Conservation (phyloP, 64 coral and sea anemone genomes). For the Porites lutea region DNA sequence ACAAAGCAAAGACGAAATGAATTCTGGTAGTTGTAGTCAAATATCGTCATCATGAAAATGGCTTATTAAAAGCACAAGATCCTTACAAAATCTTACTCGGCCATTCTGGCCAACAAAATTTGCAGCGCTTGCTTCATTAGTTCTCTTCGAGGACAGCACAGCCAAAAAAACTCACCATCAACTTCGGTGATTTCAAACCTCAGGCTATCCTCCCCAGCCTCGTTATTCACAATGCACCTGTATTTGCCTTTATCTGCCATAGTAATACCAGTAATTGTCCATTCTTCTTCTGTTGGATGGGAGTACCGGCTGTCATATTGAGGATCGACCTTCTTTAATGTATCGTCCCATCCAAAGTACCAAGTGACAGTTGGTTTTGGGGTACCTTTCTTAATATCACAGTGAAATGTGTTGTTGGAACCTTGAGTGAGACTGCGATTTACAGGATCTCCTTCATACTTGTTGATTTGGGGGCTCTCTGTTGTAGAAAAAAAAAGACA, state of each 20-base stretch:
- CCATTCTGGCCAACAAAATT: too few relatives aligned
- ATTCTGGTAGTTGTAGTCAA: too few relatives aligned
- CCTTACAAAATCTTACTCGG: too few relatives aligned
- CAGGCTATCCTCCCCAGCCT: not conserved
- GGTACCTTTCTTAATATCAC: not conserved
- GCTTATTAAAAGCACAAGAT: too few relatives aligned
- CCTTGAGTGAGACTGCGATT: not conserved
- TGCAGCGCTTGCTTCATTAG: too few relatives aligned
- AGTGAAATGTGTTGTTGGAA: not conserved
- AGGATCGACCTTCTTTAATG: not conserved
- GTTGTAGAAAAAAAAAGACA: not conserved
- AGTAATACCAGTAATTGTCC: not conserved
- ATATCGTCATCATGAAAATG: too few relatives aligned
- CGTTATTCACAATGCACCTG: conserved; percentile 2
- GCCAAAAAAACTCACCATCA: conserved; percentile 17
- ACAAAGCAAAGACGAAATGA: too few relatives aligned
- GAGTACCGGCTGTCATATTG: not conserved
- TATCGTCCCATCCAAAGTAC: not conserved
- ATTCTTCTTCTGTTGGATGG: not conserved
- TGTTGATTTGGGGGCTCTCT: not conserved
- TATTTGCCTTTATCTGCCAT: not conserved
- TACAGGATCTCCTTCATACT: not conserved
- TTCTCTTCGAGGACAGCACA: too few relatives aligned
- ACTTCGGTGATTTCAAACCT: not conserved
- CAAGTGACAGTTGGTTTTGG: conserved; percentile 5